Percentiles rank a stretch among this genome's conserved stretches.
These are phyloP conservation scores for Ephestia elutella DNA, from an alignment of 1,140 invertebrate genomes.

Conservation along the genomic window DNA sequence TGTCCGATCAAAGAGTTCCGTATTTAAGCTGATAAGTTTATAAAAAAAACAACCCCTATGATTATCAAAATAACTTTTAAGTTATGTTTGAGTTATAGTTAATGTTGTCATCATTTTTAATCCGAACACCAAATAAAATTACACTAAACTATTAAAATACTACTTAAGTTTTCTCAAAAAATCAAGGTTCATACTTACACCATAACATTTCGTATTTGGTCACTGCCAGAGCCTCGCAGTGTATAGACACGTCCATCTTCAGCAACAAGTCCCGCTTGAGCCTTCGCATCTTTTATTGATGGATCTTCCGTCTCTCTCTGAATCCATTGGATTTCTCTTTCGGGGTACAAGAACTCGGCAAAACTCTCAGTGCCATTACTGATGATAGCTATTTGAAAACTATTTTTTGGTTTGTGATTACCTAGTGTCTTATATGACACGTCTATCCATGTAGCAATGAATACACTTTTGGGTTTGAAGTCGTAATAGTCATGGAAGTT, in stretches of 20 bases:
- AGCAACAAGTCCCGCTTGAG: conserved; percentile 93
- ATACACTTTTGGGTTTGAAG: conserved; percentile 79
- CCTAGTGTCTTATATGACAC: conserved; percentile 76
- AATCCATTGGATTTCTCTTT: conserved; percentile 93
- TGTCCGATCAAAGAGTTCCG: too few relatives aligned
- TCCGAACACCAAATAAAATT: too few relatives aligned
- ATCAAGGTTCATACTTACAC: conserved; percentile 49
- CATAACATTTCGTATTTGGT: conserved; percentile 79
- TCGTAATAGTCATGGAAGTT: conserved; percentile 80
- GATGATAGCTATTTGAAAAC: conserved; percentile 88
- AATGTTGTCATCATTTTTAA: too few relatives aligned
- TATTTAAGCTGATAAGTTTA: too few relatives aligned
- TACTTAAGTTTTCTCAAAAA: too few relatives aligned
- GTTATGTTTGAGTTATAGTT: too few relatives aligned
- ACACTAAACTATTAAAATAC: too few relatives aligned
- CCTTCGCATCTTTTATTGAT: conserved; percentile 87
- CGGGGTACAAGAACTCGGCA: conserved; percentile 89
- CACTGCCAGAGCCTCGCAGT: conserved; percentile 89
- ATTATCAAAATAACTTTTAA: too few relatives aligned
- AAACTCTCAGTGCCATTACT: conserved; percentile 89
- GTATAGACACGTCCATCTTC: conserved; percentile 83
- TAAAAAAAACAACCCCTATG: too few relatives aligned
- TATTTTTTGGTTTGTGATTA: conserved; percentile 75
- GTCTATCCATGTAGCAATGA: conserved; percentile 85
- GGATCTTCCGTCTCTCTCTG: conserved; percentile 80